Evolutionary conservation across 2,113 vertebrate species (phyloP).

Genomic region (Cnemophilus loriae): DNA sequence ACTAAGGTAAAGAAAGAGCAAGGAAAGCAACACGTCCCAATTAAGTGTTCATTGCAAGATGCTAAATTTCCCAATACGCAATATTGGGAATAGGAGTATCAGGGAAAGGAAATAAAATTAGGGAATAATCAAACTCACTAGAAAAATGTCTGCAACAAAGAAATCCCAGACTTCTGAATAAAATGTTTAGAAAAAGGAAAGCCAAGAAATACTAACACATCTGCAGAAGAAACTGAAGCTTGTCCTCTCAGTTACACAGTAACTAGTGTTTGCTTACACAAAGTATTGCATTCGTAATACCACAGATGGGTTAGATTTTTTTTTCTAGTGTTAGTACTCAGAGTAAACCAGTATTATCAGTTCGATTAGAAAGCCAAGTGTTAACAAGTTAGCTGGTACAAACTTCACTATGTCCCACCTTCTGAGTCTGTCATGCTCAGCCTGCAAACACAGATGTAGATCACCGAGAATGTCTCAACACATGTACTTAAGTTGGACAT

Average conservation of each 20-base stretch:
- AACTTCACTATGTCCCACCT: neutral
- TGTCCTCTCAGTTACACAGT: neutral
- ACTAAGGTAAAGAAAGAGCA: neutral
- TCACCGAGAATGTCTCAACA: neutral
- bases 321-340: neutral
- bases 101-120: neutral
- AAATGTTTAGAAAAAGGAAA: neutral
- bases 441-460: neutral
- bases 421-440: neutral
- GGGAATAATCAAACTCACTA: neutral
- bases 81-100: neutral
- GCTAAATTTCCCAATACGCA: neutral
- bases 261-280: neutral
- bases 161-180: neutral
- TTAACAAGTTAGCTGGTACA: neutral
- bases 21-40: neutral
- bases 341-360: neutral
- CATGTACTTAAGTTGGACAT: accelerated
- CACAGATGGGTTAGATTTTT: neutral
- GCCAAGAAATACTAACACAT: neutral
- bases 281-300: neutral
- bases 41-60: neutral
- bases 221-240: neutral
- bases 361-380: neutral
- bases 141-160: neutral